A percentile compares a stretch with the other conserved stretches of the same genome.
phyloP scores from a whole-genome alignment of 2,113 vertebrate genomes.

The Corvus moneduloides region DNA sequence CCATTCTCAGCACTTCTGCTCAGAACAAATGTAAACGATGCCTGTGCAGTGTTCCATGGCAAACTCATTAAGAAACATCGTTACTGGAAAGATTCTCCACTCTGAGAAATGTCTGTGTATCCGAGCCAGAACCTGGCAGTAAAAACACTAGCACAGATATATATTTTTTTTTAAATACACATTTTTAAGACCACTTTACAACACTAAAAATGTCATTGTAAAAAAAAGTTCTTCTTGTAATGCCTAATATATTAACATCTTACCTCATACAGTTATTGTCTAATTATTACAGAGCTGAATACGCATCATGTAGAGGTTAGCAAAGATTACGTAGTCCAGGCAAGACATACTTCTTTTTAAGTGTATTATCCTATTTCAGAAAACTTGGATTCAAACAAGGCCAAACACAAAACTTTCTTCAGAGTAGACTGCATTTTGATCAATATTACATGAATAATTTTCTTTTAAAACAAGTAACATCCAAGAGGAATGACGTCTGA shows the following conservation, averaged over 20 bases:
- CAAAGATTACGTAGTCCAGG: background rate
- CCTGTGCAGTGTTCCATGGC: background rate
- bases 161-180: background rate
- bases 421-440: background rate
- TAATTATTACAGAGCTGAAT: background rate
- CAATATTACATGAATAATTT: background rate
- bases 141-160: background rate
- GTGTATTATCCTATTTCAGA: background rate
- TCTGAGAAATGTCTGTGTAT: background rate
- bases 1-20: background rate
- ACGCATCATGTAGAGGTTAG: background rate
- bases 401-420: background rate
- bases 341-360: background rate
- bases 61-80: background rate
- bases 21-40: background rate
- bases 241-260: background rate
- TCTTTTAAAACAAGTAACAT: background rate
- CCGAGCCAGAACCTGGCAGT: background rate
- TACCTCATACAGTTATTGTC: constrained; percentile 21
- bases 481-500: background rate
- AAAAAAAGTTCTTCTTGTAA: background rate
- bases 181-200: background rate
- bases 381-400: background rate
- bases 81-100: constrained; percentile 11
- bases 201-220: background rate